Percentiles rank a stretch among this genome's conserved stretches.
phyloP scores from a whole-genome alignment of 1,140 invertebrate genomes.

The Brachionus angularis region DNA sequence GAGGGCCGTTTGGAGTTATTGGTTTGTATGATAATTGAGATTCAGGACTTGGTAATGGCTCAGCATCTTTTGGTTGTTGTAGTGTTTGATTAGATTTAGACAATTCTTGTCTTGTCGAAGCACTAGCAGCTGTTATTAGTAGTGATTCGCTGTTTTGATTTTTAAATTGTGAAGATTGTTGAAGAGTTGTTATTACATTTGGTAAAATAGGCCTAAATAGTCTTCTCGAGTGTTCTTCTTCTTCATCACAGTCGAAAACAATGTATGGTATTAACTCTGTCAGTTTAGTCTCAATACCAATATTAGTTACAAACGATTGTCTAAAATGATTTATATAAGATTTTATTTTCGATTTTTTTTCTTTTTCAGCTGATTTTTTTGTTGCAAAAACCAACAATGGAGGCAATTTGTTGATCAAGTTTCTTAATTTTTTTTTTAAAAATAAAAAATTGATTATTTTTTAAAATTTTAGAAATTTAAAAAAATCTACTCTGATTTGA shows the following conservation, averaged over 20 bases:
- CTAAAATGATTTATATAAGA: conserved; percentile 3
- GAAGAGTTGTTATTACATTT: neutral
- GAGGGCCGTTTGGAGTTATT: conserved; percentile 9
- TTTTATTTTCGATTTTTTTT: neutral
- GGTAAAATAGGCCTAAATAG: conserved; percentile 29
- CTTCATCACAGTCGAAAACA: conserved; percentile 19
- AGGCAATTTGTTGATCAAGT: neutral
- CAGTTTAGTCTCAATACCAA: neutral
- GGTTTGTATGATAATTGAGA: conserved; percentile 17
- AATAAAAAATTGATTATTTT: neutral
- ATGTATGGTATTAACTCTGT: neutral
- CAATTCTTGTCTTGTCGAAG: conserved; percentile 1
- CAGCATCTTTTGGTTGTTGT: conserved; percentile 24
- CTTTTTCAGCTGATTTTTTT: neutral
- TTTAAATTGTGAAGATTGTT: neutral
- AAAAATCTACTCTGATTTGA: conserved; percentile 18
- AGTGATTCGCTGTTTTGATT: neutral
- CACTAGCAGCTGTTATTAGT: neutral
- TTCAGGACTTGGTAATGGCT: neutral
- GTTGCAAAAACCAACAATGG: neutral
- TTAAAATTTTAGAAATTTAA: neutral
- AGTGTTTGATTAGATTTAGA: conserved; percentile 24
- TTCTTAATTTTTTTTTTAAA: neutral
- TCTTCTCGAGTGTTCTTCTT: conserved; percentile 5
- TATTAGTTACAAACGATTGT: conserved; percentile 7